Conservation (phyloP, 64 coral and sea anemone species). For the Acropora yongei region DNA sequence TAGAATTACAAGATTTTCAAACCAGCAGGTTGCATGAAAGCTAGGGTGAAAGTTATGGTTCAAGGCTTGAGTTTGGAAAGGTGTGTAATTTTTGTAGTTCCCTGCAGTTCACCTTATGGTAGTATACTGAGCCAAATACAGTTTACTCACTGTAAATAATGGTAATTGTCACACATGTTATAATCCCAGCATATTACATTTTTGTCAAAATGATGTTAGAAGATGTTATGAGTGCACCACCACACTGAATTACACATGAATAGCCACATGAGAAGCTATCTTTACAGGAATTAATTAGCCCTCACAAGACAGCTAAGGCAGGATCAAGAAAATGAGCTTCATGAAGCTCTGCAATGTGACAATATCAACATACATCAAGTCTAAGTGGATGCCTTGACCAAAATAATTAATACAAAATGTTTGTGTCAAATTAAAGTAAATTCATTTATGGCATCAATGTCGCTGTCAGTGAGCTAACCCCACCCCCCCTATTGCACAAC, state of each 20-base stretch:
- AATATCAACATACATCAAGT: neutral
- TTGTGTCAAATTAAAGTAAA: no score
- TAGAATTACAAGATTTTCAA: neutral
- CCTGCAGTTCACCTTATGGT: neutral
- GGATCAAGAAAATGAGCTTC: neutral
- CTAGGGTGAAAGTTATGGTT: neutral
- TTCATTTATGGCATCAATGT: no score
- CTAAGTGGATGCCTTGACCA: no score
- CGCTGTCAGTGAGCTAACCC: no score
- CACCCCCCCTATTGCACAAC: no score
- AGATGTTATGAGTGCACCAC: neutral
- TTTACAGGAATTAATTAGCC: neutral
- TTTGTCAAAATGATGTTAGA: neutral
- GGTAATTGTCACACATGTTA: neutral
- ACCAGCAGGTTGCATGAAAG: neutral
- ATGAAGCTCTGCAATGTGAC: neutral
- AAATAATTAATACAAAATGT: no score
- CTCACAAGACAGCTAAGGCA: neutral
- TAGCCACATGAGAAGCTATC: neutral
- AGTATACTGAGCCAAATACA: neutral
- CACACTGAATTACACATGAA: neutral
- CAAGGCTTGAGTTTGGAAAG: constrained; percentile 5
- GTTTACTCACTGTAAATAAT: neutral
- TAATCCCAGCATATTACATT: neutral
- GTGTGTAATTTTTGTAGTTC: neutral